phyloP scores from a whole-genome alignment of 2,888 invertebrate genomes.

The Baccha elongata region DNA sequence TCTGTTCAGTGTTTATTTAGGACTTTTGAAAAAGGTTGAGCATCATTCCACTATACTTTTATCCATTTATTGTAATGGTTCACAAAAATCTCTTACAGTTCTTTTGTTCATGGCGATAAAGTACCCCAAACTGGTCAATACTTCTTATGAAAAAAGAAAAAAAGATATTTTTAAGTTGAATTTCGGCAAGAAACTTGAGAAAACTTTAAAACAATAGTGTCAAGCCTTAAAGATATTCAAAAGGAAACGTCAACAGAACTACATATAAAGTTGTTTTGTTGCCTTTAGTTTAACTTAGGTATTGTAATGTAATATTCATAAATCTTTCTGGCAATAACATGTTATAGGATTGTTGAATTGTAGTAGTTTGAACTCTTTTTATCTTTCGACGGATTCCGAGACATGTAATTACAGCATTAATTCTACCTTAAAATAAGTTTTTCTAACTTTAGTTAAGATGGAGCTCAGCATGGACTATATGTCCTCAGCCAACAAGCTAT shows the following conservation, averaged over 20 bases:
- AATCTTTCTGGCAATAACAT: too few relatives aligned
- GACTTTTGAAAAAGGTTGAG: slow-evolving; percentile 75
- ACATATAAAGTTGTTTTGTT: not conserved
- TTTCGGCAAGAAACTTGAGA: slow-evolving; percentile 50
- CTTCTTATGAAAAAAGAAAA: slow-evolving; percentile 37
- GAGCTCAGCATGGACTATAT: too few relatives aligned
- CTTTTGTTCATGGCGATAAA: not conserved
- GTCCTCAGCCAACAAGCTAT: too few relatives aligned
- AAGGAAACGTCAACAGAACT: slow-evolving; percentile 31
- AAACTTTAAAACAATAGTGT: slow-evolving; percentile 17
- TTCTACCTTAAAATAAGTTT: too few relatives aligned
- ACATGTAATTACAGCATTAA: too few relatives aligned
- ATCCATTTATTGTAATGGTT: slow-evolving; percentile 55
- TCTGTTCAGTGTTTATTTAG: slow-evolving; percentile 80
- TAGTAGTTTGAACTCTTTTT: too few relatives aligned
- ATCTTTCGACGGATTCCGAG: too few relatives aligned
- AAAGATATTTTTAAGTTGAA: slow-evolving; percentile 48
- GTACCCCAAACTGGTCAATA: slow-evolving; percentile 39
- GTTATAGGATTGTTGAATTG: too few relatives aligned
- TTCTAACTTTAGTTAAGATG: too few relatives aligned
- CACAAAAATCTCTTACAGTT: slow-evolving; percentile 62
- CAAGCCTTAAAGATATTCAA: slow-evolving; percentile 4
- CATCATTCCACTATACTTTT: slow-evolving; percentile 45
- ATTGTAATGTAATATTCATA: too few relatives aligned
- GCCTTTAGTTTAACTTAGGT: not conserved